Evolutionary conservation across 2,113 vertebrate genomes (phyloP).

Genomic region (Lichenostomus cassidix): DNA sequence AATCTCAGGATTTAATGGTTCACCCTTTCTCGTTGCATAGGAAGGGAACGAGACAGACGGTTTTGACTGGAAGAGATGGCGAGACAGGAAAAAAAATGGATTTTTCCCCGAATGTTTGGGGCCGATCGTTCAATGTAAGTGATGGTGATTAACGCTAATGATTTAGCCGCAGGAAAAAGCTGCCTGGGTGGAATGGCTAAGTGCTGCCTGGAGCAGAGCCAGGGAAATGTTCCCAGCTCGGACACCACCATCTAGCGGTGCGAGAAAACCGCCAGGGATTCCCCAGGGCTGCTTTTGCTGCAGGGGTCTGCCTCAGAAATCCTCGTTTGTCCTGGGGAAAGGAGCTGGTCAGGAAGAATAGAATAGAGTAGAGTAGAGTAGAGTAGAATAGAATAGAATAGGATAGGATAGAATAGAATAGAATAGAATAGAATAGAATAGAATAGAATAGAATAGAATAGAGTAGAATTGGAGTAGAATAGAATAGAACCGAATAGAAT

Average conservation of each 20-base stretch:
- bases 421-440: too few species aligned
- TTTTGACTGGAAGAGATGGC: neutral
- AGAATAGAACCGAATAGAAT: too few species aligned
- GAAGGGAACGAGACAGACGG: rapidly evolving
- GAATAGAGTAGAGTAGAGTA: too few species aligned
- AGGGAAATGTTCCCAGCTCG: neutral
- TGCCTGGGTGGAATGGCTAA: neutral
- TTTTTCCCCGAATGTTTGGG: neutral
- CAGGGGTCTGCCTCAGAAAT: neutral
- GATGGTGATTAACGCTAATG: neutral
- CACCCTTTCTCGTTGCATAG: neutral
- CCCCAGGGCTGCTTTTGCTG: neutral
- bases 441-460: too few species aligned
- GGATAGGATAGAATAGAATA: too few species aligned
- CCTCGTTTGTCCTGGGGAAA: neutral
- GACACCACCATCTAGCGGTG: slow-evolving; percentile 54
- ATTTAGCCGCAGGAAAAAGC: neutral
- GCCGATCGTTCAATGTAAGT: neutral
- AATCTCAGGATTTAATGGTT: neutral
- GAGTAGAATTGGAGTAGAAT: too few species aligned
- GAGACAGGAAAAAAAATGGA: neutral
- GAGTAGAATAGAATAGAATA: too few species aligned
- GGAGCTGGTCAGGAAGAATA: neutral
- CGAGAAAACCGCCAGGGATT: neutral
- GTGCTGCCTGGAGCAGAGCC: rapidly evolving